These are phyloP conservation scores for Himalopsyche kuldschensis DNA, from an alignment of 2,888 invertebrate genomes.

Conservation along the genomic window DNA sequence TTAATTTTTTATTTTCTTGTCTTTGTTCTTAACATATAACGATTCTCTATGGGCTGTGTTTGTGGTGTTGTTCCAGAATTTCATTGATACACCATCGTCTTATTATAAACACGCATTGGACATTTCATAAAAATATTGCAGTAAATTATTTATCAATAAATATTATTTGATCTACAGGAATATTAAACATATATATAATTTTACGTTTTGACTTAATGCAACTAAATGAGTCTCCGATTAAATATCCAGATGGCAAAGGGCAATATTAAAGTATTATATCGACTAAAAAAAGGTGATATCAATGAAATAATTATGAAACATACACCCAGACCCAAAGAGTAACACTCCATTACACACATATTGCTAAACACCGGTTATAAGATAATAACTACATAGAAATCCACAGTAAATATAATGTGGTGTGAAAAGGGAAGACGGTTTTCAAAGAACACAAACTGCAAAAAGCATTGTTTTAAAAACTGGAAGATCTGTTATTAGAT, in stretches of 20 bases:
- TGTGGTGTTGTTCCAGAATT: constrained; percentile 38
- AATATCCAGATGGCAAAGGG: neutral
- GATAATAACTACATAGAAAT: neutral
- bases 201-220: neutral
- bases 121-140: neutral
- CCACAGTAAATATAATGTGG: neutral
- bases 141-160: neutral
- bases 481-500: neutral
- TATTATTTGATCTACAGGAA: neutral
- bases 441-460: neutral
- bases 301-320: constrained; percentile 40
- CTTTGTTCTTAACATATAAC: neutral
- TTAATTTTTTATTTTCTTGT: neutral
- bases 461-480: neutral
- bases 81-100: constrained; percentile 22
- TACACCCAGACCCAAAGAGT: constrained; percentile 20
- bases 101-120: neutral
- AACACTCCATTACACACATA: neutral
- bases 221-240: neutral
- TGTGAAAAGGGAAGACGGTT: neutral
- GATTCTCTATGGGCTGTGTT: neutral
- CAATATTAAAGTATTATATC: neutral
- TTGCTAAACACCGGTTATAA: neutral
- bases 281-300: constrained; percentile 5
- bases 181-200: neutral